Base-by-base conservation (phyloP, 2,888 invertebrate species). In the Venusia cambrica region DNA sequence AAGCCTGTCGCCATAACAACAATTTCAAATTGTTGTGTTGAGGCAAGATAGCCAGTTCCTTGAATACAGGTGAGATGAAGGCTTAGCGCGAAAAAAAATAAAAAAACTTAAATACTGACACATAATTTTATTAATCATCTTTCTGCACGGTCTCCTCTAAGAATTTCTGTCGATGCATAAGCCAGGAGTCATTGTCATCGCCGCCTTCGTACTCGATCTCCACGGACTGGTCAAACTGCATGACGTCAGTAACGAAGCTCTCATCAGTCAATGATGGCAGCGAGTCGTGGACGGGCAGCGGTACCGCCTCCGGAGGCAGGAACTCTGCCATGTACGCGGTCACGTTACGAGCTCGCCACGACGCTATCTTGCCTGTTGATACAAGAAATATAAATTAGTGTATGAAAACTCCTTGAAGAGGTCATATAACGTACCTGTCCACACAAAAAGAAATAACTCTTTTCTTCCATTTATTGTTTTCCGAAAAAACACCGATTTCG, bases 311-410 rank as follows among this genome's bases (percentile, higher is more conserved):
- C 0, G 91, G 91, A 0, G 94, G 94, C 28, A 94, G 64, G 45
- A 92, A 80, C 25, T 93, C 91, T 1, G 90, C 88, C 74, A 91
- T 90, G 62, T 92, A 94, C 0, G 89, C 81, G 0, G 91, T 91
- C 12, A 93, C 87, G 49, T 89, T 90, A 45, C 92, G 89, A 0
- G 92, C 92, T 2, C 91, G 87, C 94, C 94, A 95, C 5, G 87
- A 87, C 25, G 90, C 87, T 41, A 91, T 53, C 52, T 81, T 83
- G 19, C 83, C 84, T 75, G 65, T 11, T n/a, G 17, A 19, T n/a
- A n/a, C n/a, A n/a, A n/a, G n/a, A n/a, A n/a, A n/a, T n/a, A n/a
- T n/a, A n/a, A n/a, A n/a, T n/a, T n/a, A n/a, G n/a, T n/a, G n/a
- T n/a, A n/a, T n/a, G n/a, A n/a, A n/a, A n/a, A n/a, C n/a, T n/a